Evolutionary conservation across 2,888 invertebrate species (phyloP), one percentile per base, ranked within the genome.

Genomic region (Galerucella calmariensis): DNA sequence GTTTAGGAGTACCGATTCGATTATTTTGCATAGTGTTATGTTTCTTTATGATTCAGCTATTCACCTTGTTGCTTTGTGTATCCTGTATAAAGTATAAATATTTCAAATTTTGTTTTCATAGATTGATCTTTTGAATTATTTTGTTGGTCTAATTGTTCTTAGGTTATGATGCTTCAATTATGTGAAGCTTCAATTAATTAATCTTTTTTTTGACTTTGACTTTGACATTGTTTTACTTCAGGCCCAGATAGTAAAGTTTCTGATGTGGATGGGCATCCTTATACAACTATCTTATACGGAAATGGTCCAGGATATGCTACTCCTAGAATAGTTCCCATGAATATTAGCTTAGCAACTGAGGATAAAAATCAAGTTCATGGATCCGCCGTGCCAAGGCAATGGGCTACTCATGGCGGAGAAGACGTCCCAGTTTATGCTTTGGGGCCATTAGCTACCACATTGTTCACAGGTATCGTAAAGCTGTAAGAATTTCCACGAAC

Each of bases 371-470:
- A 87, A 73, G 87, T 93, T 1, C 93, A 93, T 82, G 92, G 92
- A 0, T 90, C 94, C 0, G 94, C 94, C 0, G 94, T 93, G 2
- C 94, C 94, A 0, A 87, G 93, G 53, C 93, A 93, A 79, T 94
- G 94, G 93, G 94, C 93, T 11, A 94, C 94, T 0, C 94, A 94
- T 83, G 94, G 94, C 0, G 94, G 92, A 0, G 95, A 96, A 86
- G 96, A 96, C 84, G 95, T 96, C 0, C 94, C 95, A 0, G 92
- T 95, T 48, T 95, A 94, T 86, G 94, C 95, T 20, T 85, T 92
- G 79, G 92, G 92, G 11, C 93, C 93, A 6, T 89, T 93, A 85
- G 92, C 93, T 10, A 92, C 90, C 5, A 89, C 90, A 24, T 86
- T 93, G 68, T 93, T 93, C 82, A 89, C 92, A 63, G 86, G 86